Percentiles rank a stretch among this genome's conserved stretches.
These are phyloP conservation scores for Neoarius graeffei DNA, from an alignment of 2,113 vertebrate genomes.

Conservation along the genomic window DNA sequence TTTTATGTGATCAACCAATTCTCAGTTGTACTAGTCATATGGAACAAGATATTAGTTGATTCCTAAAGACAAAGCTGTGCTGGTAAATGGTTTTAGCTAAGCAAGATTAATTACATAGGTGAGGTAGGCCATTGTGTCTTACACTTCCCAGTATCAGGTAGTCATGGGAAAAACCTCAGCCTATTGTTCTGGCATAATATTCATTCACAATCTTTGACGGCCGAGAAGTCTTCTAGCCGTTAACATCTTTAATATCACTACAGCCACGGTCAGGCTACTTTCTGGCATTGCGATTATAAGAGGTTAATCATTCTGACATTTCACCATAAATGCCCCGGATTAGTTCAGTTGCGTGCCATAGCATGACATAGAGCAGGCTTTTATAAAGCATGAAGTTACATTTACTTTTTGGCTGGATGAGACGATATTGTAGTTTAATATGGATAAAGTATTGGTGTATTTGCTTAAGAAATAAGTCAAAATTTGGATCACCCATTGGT, in stretches of 20 bases:
- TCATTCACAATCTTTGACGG: conserved; percentile 42
- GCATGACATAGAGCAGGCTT: neutral
- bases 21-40: neutral
- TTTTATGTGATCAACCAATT: neutral
- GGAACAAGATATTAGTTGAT: neutral
- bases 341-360: neutral
- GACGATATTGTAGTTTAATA: neutral
- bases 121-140: conserved; percentile 25
- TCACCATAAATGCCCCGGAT: neutral
- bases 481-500: neutral
- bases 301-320: neutral
- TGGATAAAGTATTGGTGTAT: neutral
- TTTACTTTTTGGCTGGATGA: neutral
- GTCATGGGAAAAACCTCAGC: conserved; percentile 52
- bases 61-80: neutral
- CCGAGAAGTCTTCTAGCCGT: conserved; percentile 39
- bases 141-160: conserved; percentile 47
- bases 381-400: neutral
- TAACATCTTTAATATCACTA: conserved; percentile 42
- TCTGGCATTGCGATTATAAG: neutral
- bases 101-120: conserved; percentile 45
- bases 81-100: neutral
- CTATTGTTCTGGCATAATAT: conserved; percentile 45
- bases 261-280: neutral
- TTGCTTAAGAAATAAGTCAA: neutral